Conservation (phyloP, 2,888 invertebrate species). For the Aphidius colemani region DNA sequence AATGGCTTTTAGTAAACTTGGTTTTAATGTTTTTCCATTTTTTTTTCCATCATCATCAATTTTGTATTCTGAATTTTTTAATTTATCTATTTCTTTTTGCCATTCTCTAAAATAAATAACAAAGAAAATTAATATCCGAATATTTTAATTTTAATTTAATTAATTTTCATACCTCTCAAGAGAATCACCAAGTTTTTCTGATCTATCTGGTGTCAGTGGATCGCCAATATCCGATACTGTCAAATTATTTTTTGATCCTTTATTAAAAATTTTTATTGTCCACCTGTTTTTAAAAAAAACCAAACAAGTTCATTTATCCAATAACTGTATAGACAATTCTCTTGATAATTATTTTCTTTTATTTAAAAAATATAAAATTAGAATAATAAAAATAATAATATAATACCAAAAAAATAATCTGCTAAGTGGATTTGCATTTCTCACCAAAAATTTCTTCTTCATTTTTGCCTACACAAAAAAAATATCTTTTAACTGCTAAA, state of each 20-base stretch:
- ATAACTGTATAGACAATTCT: not conserved
- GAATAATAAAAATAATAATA: not conserved
- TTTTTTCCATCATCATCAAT: conserved; percentile 32
- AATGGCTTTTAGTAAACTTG: conserved; percentile 60
- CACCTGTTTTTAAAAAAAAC: conserved; percentile 46
- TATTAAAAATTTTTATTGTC: conserved; percentile 52
- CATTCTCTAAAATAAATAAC: conserved; percentile 51
- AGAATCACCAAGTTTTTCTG: conserved; percentile 49
- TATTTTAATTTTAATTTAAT: not conserved
- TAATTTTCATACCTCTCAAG: conserved; percentile 46
- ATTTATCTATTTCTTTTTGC: conserved; percentile 54
- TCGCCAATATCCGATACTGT: conserved; percentile 53
- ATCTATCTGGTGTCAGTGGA: conserved; percentile 50
- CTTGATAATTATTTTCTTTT: not conserved
- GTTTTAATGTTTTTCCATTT: conserved; percentile 40
- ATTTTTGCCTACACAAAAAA: too few species aligned
- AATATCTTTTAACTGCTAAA: too few species aligned
- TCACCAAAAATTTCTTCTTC: conserved; percentile 35
- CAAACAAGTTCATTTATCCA: not conserved
- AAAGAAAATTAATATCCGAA: not conserved
- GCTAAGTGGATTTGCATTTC: conserved; percentile 40
- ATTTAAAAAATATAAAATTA: conserved; percentile 4
- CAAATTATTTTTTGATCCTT: conserved; percentile 50
- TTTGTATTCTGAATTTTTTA: conserved; percentile 31
- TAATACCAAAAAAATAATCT: conserved; percentile 42